Percentiles rank a stretch among this genome's conserved stretches.
phyloP scores from a whole-genome alignment of 2,888 invertebrate genomes.

The Apotomis betuletana region DNA sequence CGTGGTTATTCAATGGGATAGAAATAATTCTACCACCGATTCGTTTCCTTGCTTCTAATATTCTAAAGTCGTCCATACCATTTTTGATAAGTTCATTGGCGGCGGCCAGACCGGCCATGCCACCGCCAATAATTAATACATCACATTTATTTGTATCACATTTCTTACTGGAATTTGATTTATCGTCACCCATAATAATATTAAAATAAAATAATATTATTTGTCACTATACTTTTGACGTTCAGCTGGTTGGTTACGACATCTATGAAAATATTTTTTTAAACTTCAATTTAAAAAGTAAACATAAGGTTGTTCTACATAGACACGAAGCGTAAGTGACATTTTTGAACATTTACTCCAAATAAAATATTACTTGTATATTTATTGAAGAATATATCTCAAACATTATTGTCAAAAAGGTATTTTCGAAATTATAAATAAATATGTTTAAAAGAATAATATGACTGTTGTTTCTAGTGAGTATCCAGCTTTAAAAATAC shows the following conservation, averaged over 20 bases:
- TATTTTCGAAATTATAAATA: not conserved
- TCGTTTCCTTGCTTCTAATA: slow-evolving; percentile 91
- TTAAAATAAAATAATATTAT: slow-evolving; percentile 61
- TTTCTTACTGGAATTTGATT: slow-evolving; percentile 79
- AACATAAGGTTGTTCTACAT: slow-evolving; percentile 9
- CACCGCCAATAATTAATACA: slow-evolving; percentile 92
- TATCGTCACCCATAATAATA: slow-evolving; percentile 83
- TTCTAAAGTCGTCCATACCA: slow-evolving; percentile 89
- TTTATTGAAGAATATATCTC: not conserved
- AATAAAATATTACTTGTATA: not conserved
- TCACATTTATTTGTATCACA: slow-evolving; percentile 84
- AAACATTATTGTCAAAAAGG: too few relatives aligned
- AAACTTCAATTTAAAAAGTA: slow-evolving; percentile 25
- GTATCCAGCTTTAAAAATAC: slow-evolving; percentile 27
- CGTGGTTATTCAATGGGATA: slow-evolving; percentile 85
- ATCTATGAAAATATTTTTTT: slow-evolving; percentile 47
- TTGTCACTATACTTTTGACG: slow-evolving; percentile 62
- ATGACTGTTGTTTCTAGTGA: not conserved
- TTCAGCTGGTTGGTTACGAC: slow-evolving; percentile 50
- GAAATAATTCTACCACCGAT: slow-evolving; percentile 93
- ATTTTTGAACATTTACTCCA: not conserved
- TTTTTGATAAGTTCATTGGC: slow-evolving; percentile 92
- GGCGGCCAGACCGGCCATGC: slow-evolving; percentile 93
- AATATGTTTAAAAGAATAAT: not conserved
- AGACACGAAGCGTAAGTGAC: not conserved